Conservation (phyloP, 2,888 invertebrate species). For the Protonemura montana region DNA sequence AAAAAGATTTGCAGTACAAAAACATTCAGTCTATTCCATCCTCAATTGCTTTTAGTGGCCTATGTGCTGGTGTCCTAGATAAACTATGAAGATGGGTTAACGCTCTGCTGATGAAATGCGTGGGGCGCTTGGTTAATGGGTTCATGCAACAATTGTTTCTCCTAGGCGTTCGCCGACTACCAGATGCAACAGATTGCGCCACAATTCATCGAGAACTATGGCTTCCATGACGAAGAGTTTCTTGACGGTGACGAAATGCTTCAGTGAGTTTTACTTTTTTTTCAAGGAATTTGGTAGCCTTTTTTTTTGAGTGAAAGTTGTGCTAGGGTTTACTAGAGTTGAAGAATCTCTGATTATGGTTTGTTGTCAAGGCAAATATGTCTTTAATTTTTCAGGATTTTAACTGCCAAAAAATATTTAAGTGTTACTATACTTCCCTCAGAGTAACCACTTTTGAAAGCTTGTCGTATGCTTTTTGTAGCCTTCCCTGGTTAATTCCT, state of each 20-base stretch:
- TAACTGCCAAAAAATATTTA: no score
- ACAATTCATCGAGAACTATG: conserved; percentile 68
- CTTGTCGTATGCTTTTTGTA: no score
- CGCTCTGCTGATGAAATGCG: neutral
- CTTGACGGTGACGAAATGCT: conserved; percentile 66
- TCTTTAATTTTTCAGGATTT: no score
- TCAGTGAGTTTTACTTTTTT: conserved; percentile 59
- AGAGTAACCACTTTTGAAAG: no score
- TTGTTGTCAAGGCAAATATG: no score
- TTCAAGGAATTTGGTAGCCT: neutral
- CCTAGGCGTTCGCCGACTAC: conserved; percentile 63
- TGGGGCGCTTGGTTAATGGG: neutral
- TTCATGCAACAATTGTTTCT: conserved; percentile 9
- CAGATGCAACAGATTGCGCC: conserved; percentile 70
- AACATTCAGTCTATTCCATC: neutral
- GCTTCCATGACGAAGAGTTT: conserved; percentile 70
- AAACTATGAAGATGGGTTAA: neutral
- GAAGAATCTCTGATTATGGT: no score
- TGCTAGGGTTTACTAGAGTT: no score
- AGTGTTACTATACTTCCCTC: no score
- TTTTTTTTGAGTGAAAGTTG: no score
- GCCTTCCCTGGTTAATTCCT: no score
- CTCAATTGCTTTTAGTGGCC: neutral
- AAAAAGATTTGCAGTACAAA: no score
- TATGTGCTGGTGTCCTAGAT: neutral